Percentiles rank a stretch among this genome's conserved stretches.
These are phyloP conservation scores for Tipula helvola DNA, from an alignment of 2,888 invertebrate species.

Conservation along the genomic window DNA sequence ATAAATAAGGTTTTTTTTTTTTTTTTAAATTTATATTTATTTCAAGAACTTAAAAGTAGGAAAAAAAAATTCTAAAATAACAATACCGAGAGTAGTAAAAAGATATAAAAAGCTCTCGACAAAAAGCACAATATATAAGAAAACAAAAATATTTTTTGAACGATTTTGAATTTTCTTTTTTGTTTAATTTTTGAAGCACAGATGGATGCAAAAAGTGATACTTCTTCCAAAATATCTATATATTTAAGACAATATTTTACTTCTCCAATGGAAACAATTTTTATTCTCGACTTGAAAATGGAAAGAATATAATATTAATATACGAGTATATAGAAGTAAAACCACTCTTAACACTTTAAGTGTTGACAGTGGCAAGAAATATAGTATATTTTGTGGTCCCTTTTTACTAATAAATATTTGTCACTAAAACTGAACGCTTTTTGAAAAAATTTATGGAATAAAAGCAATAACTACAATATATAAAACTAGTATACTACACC, in stretches of 20 bases:
- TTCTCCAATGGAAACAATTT: neutral
- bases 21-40: neutral
- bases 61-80: neutral
- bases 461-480: neutral
- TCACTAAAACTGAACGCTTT: neutral
- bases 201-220: neutral
- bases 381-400: neutral
- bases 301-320: neutral
- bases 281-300: neutral
- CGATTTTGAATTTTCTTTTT: neutral
- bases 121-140: neutral
- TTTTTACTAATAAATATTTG: neutral
- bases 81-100: neutral
- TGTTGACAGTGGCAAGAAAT: neutral
- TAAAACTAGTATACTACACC: neutral
- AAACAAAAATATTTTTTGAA: neutral
- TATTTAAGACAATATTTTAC: neutral
- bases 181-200: neutral
- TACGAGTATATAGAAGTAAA: neutral
- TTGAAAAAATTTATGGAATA: neutral
- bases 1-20: neutral
- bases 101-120: neutral
- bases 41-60: neutral
- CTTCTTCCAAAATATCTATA: neutral
- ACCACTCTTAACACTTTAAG: constrained; percentile 4